Evolutionary conservation across 2,113 vertebrate species (phyloP).

Genomic region (Cyprinodon tularosa): DNA sequence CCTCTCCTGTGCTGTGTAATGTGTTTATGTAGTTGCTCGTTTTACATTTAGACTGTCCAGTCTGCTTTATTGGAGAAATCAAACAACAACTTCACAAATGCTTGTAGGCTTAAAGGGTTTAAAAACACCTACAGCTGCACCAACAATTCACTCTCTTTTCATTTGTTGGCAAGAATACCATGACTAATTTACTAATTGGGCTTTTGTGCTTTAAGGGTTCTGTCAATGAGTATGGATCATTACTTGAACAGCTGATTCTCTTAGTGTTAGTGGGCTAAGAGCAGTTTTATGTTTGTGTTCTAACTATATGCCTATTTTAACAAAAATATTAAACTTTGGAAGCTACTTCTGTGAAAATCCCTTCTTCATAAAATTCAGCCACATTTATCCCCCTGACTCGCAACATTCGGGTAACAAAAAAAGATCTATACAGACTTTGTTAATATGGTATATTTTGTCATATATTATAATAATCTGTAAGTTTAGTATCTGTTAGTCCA

Average conservation of each 20-base stretch:
- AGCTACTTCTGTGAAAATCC: slow-evolving; percentile 6
- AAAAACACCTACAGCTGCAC: slow-evolving; percentile 37
- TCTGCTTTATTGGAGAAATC: too few species aligned
- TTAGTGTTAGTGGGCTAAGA: slow-evolving; percentile 15
- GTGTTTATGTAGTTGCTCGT: too few species aligned
- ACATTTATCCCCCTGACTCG: slow-evolving; percentile 40
- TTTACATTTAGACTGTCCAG: too few species aligned
- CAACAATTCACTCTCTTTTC: slow-evolving; percentile 29
- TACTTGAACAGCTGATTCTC: slow-evolving; percentile 63
- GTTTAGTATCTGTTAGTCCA: slow-evolving; percentile 72
- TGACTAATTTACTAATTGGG: slow-evolving; percentile 24
- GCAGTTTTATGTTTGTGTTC: background rate
- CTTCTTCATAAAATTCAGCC: slow-evolving; percentile 19
- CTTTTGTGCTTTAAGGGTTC: slow-evolving; percentile 26
- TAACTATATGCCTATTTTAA: slow-evolving; percentile 5
- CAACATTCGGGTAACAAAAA: slow-evolving; percentile 54
- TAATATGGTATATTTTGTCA: slow-evolving; percentile 72
- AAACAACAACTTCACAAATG: too few species aligned
- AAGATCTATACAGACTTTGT: slow-evolving; percentile 79
- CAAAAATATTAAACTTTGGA: slow-evolving; percentile 24
- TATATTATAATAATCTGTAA: slow-evolving; percentile 80
- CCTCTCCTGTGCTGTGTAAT: too few species aligned
- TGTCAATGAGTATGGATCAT: slow-evolving; percentile 13
- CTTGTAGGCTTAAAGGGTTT: too few species aligned
- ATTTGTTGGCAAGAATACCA: slow-evolving; percentile 25